These are phyloP conservation scores for Arothron firmamentum DNA, from an alignment of 2,113 vertebrate species.

Conservation along the genomic window DNA sequence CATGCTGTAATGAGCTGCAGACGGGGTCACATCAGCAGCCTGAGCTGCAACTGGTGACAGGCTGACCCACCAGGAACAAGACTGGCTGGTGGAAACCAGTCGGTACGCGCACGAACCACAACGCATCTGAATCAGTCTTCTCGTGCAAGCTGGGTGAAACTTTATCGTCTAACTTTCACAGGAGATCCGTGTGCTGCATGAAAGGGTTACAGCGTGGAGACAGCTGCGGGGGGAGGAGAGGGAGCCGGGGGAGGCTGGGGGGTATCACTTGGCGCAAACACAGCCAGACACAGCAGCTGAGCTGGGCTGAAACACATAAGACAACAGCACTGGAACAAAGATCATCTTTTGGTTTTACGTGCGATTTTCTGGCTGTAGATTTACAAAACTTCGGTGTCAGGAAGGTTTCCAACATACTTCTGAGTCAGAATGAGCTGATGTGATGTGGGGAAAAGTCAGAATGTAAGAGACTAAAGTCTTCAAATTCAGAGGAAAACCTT, in stretches of 20 bases:
- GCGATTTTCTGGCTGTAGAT: no score
- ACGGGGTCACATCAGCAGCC: constrained; percentile 69
- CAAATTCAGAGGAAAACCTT: no score
- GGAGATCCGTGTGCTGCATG: constrained; percentile 39
- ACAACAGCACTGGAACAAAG: no score
- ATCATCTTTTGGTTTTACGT: background rate
- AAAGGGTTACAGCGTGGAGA: constrained; percentile 62
- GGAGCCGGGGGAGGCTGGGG: background rate
- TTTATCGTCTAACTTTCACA: constrained; percentile 53
- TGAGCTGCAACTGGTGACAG: constrained; percentile 61
- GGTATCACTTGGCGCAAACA: constrained; percentile 34
- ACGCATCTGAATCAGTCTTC: constrained; percentile 26
- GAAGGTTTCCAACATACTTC: no score
- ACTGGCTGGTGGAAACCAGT: constrained; percentile 14
- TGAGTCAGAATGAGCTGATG: background rate
- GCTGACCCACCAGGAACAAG: constrained; percentile 62
- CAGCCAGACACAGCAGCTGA: constrained; percentile 27
- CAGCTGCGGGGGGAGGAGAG: constrained; percentile 62
- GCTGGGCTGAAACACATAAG: constrained; percentile 14
- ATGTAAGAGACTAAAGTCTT: background rate
- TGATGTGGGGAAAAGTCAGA: background rate
- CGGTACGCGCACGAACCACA: background rate
- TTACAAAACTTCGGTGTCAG: no score
- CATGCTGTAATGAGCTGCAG: constrained; percentile 74
- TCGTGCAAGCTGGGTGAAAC: constrained; percentile 33